These are phyloP conservation scores for Drosophila tanythrix DNA, from an alignment of 2,888 invertebrate species.

Conservation along the genomic window DNA sequence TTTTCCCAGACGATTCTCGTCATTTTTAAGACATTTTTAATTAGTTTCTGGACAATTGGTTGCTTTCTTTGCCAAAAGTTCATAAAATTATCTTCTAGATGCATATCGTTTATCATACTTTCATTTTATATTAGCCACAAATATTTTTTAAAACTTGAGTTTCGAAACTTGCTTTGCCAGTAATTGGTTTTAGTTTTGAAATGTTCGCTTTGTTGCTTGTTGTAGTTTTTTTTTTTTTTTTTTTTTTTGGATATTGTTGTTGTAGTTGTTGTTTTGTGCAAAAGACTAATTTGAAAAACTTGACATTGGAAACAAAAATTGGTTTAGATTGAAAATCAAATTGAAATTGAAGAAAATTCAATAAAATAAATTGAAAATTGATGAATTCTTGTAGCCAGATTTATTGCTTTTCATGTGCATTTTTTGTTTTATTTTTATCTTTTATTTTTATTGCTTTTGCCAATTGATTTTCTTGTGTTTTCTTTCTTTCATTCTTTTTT, in stretches of 20 bases:
- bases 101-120: conserved; percentile 45
- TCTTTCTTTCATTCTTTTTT: conserved; percentile 25
- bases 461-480: conserved; percentile 49
- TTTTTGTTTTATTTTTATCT: conserved; percentile 23
- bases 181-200: conserved; percentile 42
- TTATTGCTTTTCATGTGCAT: conserved; percentile 68
- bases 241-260: conserved; percentile 36
- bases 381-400: conserved; percentile 64
- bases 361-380: conserved; percentile 7
- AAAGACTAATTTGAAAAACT: conserved; percentile 46
- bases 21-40: conserved; percentile 21
- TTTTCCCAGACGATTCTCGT: conserved; percentile 43
- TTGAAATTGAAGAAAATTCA: conserved; percentile 32
- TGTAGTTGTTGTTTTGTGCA: conserved; percentile 64
- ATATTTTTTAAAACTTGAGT: conserved; percentile 60
- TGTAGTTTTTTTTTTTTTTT: conserved; percentile 26
- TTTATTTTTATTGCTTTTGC: conserved; percentile 41
- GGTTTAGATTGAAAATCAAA: conserved; percentile 75
- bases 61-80: conserved; percentile 42
- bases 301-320: conserved; percentile 57
- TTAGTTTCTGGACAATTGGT: conserved; percentile 13
- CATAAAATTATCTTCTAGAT: conserved; percentile 41
- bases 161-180: conserved; percentile 71
- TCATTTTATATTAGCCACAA: conserved; percentile 67
- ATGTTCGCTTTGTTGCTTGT: conserved; percentile 47